Conservation (phyloP, 2,113 vertebrate species). For the Camelus dromedarius region DNA sequence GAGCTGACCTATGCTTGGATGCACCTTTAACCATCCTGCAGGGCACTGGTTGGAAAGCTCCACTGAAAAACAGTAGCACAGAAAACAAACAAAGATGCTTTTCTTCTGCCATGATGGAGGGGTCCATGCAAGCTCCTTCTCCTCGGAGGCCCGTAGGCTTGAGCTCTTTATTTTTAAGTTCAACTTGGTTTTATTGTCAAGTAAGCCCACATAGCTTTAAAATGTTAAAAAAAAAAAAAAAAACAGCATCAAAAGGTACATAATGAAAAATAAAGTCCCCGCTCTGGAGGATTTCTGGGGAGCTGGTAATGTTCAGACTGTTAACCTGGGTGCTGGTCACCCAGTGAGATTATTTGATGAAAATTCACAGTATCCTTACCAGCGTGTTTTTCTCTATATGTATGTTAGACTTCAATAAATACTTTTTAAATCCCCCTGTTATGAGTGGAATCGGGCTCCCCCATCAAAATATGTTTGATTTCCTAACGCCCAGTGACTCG, state of each 20-base stretch:
- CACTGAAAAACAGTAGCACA: neutral
- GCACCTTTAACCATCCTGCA: neutral
- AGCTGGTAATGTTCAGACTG: neutral
- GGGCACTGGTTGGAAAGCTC: neutral
- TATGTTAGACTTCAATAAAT: neutral
- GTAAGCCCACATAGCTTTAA: neutral
- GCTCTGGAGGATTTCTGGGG: neutral
- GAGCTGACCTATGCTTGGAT: neutral
- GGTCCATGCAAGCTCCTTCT: fast-evolving
- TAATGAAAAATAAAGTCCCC: neutral
- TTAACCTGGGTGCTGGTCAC: neutral
- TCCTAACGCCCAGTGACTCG: neutral
- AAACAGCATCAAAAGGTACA: neutral
- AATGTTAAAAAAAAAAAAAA: neutral
- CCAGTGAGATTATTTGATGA: neutral
- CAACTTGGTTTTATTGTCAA: neutral
- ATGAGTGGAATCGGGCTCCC: neutral
- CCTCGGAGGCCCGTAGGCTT: neutral
- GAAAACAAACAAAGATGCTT: neutral
- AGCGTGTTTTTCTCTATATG: neutral
- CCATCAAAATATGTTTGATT: neutral
- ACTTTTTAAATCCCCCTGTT: neutral
- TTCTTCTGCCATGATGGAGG: fast-evolving
- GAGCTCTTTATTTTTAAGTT: neutral
- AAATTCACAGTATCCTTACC: neutral